Base-by-base conservation (phyloP, 2,797 vertebrate species). In the Zonotrichia albicollis region DNA sequence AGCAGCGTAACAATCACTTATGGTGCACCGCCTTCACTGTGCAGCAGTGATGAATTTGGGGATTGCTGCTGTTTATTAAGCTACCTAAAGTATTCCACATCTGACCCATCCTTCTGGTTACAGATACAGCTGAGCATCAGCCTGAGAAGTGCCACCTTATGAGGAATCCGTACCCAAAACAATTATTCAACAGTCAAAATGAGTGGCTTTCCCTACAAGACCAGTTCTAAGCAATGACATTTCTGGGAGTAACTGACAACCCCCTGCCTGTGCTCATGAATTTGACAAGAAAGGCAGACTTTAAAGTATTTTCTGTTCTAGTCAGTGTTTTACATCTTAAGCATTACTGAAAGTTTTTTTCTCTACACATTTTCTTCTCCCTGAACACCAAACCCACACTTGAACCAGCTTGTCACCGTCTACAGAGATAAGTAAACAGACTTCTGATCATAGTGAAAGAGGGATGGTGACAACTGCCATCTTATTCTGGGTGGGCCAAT, bases 231-330 rank as follows among this genome's bases (percentile, higher is more conserved):
- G 87, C 74, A 91, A 81, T 21, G 71, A 88, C 65, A 77, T 86
- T 84, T 89, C 94, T 77, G 64, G 50, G 68, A 85, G 62, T 94
- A 95, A 90, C 76, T 95, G 93, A 94, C 91, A 94, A 90, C 80
- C 80, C 84, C 94, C 94, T 93, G 84, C 89, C 87, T 90, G 83
- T 61, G 80, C 91, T 94, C 80, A 89, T 57, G 80, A 91, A 91
- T 92, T 85, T 94, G 92, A 91, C 89, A 93, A 88, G 84, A 94
- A 89, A 90, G 93, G 82, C 76, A 90, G 87, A 55, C 93, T 95
- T 96, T 78, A 75, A 96, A 96, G 79, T 92, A 84, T 82, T 89
- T 70, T 61, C 76, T 94, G 77, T 91, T 82, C 89, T 43, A 93
- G 87, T 84, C 64, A n/a, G 73, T 91, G 87, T 93, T 93, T 95